These are phyloP conservation scores for Monochamus saltuarius DNA, from an alignment of 1,140 invertebrate genomes.

Conservation along the genomic window DNA sequence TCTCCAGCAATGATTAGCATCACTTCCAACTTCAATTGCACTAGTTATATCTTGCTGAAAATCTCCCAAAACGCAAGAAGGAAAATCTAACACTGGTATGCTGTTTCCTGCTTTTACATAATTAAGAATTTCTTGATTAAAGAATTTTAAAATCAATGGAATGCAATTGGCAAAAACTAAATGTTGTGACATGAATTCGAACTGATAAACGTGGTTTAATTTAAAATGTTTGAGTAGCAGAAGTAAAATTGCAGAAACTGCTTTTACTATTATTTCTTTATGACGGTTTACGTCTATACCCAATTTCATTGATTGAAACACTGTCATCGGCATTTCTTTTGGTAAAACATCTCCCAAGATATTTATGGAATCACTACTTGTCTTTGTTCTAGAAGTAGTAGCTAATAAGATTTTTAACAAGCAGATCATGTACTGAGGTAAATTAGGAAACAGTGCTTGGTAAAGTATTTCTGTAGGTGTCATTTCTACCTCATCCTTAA, in stretches of 20 bases:
- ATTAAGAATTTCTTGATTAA: conserved; percentile 96
- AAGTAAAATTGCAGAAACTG: conserved; percentile 91
- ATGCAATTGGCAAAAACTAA: conserved; percentile 99
- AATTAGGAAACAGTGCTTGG: conserved; percentile 86
- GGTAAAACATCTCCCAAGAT: conserved; percentile 96
- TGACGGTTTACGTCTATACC: conserved; percentile 97
- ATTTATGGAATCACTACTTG: conserved; percentile 98
- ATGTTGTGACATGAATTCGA: conserved; percentile 99
- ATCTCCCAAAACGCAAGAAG: conserved; percentile 93
- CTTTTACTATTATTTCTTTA: conserved; percentile 98
- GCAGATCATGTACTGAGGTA: conserved; percentile 97
- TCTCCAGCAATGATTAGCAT: conserved; percentile 89
- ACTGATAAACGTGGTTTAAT: conserved; percentile 98
- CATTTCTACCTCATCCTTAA: conserved; percentile 70
- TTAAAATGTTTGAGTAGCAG: conserved; percentile 97
- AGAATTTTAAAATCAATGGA: conserved; percentile 96
- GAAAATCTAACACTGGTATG: conserved; percentile 94
- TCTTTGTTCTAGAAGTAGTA: conserved; percentile 96
- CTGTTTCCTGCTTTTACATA: conserved; percentile 95
- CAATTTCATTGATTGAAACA: conserved; percentile 94
- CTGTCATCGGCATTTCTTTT: conserved; percentile 96
- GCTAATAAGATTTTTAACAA: conserved; percentile 95
- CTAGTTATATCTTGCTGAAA: conserved; percentile 94
- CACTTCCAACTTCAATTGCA: conserved; percentile 87
- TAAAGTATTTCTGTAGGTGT: conserved; percentile 90